A percentile compares a stretch with the other conserved stretches of the same genome.
Conservation (phyloP, 2,113 vertebrate genomes). For the Columba janthina region DNA sequence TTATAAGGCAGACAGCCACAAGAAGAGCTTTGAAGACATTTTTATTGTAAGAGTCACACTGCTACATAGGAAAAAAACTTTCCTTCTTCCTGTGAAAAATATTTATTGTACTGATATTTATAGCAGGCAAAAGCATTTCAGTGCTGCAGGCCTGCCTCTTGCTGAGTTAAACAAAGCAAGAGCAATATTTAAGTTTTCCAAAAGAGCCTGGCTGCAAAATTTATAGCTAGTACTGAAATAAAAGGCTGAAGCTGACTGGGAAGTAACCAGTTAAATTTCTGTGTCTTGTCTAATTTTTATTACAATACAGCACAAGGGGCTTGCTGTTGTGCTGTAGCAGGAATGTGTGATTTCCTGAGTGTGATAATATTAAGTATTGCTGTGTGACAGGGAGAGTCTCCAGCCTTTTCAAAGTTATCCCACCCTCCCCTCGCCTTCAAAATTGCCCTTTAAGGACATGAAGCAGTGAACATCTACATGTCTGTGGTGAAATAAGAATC, state of each 20-base stretch:
- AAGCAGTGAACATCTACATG: background rate
- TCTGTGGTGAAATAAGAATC: background rate
- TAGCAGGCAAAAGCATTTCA: background rate
- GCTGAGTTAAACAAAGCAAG: background rate
- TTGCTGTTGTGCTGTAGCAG: background rate
- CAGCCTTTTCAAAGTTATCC: background rate
- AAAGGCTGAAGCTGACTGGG: background rate
- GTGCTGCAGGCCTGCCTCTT: background rate
- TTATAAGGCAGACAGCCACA: background rate
- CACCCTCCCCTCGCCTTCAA: background rate
- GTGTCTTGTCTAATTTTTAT: background rate
- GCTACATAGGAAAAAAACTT: background rate
- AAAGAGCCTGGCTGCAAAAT: background rate
- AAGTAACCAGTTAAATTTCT: background rate
- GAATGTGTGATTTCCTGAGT: background rate
- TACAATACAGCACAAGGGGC: background rate
- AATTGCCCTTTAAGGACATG: conserved; percentile 33
- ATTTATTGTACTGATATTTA: background rate
- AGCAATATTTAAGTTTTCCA: background rate
- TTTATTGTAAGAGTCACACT: background rate
- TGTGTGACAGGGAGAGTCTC: background rate
- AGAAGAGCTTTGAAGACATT: background rate
- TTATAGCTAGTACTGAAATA: background rate
- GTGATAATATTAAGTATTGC: background rate
- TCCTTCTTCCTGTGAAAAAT: background rate